Conservation (phyloP, 2,113 vertebrate species). For the Coptodon rendalli region DNA sequence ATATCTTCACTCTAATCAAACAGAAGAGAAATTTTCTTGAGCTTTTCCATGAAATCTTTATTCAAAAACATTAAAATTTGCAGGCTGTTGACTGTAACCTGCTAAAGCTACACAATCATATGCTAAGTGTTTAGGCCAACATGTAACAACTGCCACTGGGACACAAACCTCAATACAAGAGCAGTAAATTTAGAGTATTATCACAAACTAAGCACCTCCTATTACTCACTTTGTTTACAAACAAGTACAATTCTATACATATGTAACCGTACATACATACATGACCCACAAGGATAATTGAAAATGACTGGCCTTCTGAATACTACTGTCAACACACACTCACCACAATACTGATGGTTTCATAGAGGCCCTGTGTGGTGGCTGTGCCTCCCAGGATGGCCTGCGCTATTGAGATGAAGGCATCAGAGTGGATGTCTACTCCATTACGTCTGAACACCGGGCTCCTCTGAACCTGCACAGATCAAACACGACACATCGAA, state of each 20-base stretch:
- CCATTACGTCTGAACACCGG: slow-evolving; percentile 83
- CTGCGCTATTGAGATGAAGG: slow-evolving; percentile 86
- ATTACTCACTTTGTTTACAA: background rate
- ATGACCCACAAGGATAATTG: background rate
- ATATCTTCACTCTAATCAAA: background rate
- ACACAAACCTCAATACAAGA: background rate
- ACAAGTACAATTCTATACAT: background rate
- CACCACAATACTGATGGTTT: slow-evolving; percentile 83
- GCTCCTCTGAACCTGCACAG: slow-evolving; percentile 86
- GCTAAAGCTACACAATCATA: background rate
- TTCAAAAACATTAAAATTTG: background rate
- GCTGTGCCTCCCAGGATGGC: slow-evolving; percentile 88
- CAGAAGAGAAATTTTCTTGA: background rate
- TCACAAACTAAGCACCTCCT: background rate
- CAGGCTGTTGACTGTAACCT: background rate
- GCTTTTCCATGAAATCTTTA: background rate
- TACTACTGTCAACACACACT: slow-evolving; percentile 12
- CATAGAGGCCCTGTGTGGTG: slow-evolving; percentile 81
- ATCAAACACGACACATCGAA: background rate
- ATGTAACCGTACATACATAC: background rate
- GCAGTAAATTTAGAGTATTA: background rate
- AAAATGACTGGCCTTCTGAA: background rate
- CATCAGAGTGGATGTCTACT: slow-evolving; percentile 87
- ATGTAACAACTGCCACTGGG: background rate
- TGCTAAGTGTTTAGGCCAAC: background rate